Percentiles rank a stretch among this genome's conserved stretches.
Evolutionary conservation across 37 sponge, comb jelly and placozoan species (phyloP).

Genomic region (Mnemiopsis leidyi): DNA sequence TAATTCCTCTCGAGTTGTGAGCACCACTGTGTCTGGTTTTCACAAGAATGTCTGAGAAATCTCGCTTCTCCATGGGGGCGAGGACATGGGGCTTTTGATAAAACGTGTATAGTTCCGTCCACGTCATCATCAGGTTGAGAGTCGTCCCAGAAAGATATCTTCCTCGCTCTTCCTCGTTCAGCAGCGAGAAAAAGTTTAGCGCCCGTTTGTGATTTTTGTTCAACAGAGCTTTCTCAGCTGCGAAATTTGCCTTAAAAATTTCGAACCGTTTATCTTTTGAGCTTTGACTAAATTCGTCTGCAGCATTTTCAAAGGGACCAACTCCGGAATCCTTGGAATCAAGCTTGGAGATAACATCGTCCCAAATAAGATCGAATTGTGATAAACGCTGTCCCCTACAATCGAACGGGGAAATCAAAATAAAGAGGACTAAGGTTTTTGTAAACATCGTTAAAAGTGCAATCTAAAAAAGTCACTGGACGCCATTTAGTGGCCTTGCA

Average conservation of each 20-base stretch:
- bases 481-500: no score
- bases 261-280: background rate
- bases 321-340: background rate
- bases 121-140: background rate
- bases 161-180: background rate
- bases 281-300: background rate
- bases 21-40: background rate
- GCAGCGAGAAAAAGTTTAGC: constrained; percentile 1
- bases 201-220: background rate
- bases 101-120: background rate
- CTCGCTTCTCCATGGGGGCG: background rate
- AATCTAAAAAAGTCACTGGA: no score
- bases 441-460: no score
- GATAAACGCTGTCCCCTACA: no score
- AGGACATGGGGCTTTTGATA: background rate
- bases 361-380: background rate
- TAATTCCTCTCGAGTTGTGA: background rate
- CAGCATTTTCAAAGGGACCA: constrained; percentile 12
- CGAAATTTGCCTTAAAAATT: background rate
- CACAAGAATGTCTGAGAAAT: background rate
- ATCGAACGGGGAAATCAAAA: no score
- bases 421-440: no score
- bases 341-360: background rate
- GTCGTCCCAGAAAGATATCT: background rate
- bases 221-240: background rate